Conservation (phyloP, 2,888 invertebrate species). For the Candidula unifasciata region DNA sequence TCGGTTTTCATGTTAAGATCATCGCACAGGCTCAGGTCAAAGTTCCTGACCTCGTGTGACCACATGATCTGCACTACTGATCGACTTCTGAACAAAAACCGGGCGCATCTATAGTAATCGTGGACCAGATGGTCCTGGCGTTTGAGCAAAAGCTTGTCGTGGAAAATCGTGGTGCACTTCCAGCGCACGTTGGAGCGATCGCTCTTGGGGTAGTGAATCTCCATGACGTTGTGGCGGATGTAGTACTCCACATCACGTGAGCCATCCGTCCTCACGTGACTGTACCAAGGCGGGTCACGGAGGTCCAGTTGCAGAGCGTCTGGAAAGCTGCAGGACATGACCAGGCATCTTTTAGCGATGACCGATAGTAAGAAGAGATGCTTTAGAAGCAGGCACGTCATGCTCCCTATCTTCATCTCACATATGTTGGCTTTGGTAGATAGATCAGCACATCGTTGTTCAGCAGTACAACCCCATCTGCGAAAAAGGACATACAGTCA, state of each 20-base stretch:
- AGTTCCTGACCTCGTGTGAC: constrained; percentile 54
- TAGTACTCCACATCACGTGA: constrained; percentile 46
- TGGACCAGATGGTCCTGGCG: constrained; percentile 45
- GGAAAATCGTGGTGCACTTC: constrained; percentile 51
- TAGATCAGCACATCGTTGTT: background rate
- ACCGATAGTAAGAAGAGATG: background rate
- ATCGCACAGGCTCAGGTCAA: constrained; percentile 59
- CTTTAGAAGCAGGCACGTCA: background rate
- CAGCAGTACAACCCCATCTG: too few species aligned
- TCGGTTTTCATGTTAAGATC: constrained; percentile 58
- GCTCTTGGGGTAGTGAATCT: constrained; percentile 44
- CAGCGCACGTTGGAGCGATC: constrained; percentile 37
- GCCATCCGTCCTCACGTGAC: constrained; percentile 50
- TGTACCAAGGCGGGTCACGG: constrained; percentile 54
- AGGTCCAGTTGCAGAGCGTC: constrained; percentile 42
- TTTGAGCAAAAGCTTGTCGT: constrained; percentile 52
- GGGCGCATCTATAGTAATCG: constrained; percentile 50
- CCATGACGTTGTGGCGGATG: constrained; percentile 51
- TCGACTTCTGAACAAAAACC: constrained; percentile 51
- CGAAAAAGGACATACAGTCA: too few species aligned
- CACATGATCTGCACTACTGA: constrained; percentile 60
- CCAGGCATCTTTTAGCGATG: background rate
- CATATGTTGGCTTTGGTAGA: background rate
- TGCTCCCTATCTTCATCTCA: background rate
- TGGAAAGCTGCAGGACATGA: constrained; percentile 52